Base-by-base conservation (phyloP, 2,113 vertebrate genomes). In the Phaethon lepturus region DNA sequence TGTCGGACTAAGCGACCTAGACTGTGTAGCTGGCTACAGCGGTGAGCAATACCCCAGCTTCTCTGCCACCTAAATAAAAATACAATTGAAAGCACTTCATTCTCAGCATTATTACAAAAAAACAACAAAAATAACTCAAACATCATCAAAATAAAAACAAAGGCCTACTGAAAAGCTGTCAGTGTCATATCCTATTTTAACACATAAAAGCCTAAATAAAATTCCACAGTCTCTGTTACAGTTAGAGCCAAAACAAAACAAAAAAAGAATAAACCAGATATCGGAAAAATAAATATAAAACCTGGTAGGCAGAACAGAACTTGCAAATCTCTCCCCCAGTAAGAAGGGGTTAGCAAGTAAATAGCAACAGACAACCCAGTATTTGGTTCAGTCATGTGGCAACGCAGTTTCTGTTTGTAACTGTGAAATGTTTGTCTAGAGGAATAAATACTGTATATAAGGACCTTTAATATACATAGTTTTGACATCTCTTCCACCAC, bases 41-140 rank as follows among this genome's bases (percentile, higher is more conserved):
- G 98, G 95, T 99, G 99, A 89, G 99, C 98, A 38, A 99, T 86
- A 42, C 99, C 99, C 99, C 99, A 99, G 96, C 98, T 99, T 86
- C 99, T 99, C 98, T 99, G 99, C 99, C 99, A 99, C 96, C 99
- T 99, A 92, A 62, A 86, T 10, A 96, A 95, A 96, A 80, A 95
- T 17, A 80, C 8, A 63, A 86, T 58, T 85, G 40, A 64, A 52
- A 88, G 23, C 6, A 68, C 52, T 80, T 88, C 22, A 86, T 75
- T 45, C 17, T 76, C 53, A 83, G 17, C 33, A 35, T 42, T 47
- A 75, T 38, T 58, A 83, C 52, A 45, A 45, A 26, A 28, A 31
- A 11, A 76, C 6, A 74, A 79, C 14, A 71, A 24, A 91, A 81
- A 24, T 23, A 82, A 77, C 23, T 53, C 29, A 25, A 63, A 80